Conservation (phyloP, 2,113 vertebrate species). For the Dicerorhinus sumatrensis region DNA sequence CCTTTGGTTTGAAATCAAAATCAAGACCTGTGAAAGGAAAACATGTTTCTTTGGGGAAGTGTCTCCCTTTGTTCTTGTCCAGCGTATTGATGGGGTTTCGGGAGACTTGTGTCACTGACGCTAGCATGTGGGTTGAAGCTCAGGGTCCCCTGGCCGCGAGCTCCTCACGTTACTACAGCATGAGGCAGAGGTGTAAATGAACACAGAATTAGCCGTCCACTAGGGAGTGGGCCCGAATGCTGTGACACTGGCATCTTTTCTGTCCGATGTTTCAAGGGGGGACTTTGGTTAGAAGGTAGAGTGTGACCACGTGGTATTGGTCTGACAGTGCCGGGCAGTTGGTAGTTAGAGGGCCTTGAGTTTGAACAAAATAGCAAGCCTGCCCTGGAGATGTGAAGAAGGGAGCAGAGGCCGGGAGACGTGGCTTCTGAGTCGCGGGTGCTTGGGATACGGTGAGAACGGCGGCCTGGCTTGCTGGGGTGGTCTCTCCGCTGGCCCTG, state of each 20-base stretch:
- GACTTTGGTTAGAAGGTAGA: background rate
- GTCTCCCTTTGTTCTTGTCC: background rate
- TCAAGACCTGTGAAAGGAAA: background rate
- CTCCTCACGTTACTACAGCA: accelerated
- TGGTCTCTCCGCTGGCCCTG: accelerated
- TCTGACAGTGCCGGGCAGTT: background rate
- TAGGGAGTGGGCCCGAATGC: accelerated
- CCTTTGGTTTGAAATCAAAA: background rate
- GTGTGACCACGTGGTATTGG: background rate
- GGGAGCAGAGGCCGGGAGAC: background rate
- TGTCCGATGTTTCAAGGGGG: background rate
- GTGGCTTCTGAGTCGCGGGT: background rate
- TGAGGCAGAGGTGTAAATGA: accelerated
- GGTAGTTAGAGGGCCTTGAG: background rate
- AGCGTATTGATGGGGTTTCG: background rate
- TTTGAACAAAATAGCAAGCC: background rate
- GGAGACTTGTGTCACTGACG: background rate
- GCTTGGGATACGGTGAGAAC: background rate
- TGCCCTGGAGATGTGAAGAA: accelerated
- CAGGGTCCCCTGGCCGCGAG: accelerated
- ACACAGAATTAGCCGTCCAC: accelerated
- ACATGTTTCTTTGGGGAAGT: background rate
- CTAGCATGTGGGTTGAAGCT: background rate
- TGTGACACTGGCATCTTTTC: background rate
- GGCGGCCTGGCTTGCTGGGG: accelerated